Percentiles rank a stretch among this genome's conserved stretches.
phyloP scores from a whole-genome alignment of 1,140 invertebrate genomes.

The Dryas iulia region DNA sequence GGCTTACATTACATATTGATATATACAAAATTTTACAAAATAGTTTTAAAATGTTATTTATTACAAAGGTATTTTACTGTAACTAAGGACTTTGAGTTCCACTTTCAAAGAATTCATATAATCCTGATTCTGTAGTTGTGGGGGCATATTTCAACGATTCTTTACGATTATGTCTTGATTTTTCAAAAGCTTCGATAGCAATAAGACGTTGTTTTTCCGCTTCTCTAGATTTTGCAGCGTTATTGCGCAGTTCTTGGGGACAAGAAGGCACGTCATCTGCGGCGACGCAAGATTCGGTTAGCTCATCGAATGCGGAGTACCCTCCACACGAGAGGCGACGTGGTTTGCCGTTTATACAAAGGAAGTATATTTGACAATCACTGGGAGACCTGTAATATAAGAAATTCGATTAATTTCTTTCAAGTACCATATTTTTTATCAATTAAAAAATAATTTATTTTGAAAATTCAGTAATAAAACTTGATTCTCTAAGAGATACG shows the following conservation, averaged over 20 bases:
- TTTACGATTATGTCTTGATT: conserved; percentile 18
- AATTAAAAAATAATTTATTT: too few relatives aligned
- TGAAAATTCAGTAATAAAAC: too few relatives aligned
- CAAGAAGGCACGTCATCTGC: conserved; percentile 63
- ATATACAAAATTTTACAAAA: conserved; percentile 8
- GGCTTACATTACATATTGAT: background rate
- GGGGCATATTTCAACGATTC: background rate
- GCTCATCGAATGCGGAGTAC: conserved; percentile 90
- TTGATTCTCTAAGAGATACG: too few relatives aligned
- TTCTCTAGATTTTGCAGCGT: conserved; percentile 50
- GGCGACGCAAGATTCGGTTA: conserved; percentile 85
- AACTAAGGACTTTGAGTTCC: conserved; percentile 11
- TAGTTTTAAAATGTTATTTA: background rate
- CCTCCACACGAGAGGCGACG: conserved; percentile 86
- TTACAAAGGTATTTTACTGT: too few relatives aligned
- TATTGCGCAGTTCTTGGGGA: conserved; percentile 48
- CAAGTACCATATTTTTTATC: too few relatives aligned
- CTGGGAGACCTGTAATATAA: conserved; percentile 73
- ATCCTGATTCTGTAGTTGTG: background rate
- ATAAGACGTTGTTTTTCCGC: conserved; percentile 47
- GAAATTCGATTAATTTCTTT: too few relatives aligned
- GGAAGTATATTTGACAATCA: conserved; percentile 91
- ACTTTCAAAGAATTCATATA: conserved; percentile 2
- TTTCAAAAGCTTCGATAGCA: conserved; percentile 37
- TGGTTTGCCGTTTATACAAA: conserved; percentile 89